phyloP scores from a whole-genome alignment of 1,140 invertebrate genomes.

The Drosophila fuyamai region DNA sequence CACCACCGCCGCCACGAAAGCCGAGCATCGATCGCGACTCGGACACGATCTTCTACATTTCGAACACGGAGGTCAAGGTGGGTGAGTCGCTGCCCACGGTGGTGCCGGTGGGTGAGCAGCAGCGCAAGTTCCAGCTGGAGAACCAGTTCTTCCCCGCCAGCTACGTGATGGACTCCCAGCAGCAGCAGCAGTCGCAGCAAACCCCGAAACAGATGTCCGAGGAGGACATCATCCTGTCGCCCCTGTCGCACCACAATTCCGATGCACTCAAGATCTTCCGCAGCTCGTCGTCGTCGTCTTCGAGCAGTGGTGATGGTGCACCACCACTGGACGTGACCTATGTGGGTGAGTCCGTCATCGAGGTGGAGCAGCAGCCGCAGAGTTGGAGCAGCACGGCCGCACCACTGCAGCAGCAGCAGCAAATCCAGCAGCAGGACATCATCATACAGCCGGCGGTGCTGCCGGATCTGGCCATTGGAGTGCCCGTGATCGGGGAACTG shows the following conservation, averaged over 20 bases:
- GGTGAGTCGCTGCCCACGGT: slow-evolving; percentile 75
- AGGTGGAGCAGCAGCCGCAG: slow-evolving; percentile 74
- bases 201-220: slow-evolving; percentile 21
- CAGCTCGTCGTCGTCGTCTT: slow-evolving; percentile 20
- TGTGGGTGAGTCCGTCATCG: slow-evolving; percentile 82
- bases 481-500: slow-evolving; percentile 82
- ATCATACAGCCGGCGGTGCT: slow-evolving; percentile 81
- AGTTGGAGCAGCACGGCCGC: slow-evolving; percentile 5
- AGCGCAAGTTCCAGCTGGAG: slow-evolving; percentile 72
- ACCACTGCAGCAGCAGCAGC: slow-evolving; percentile 38
- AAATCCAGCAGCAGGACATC: slow-evolving; percentile 66
- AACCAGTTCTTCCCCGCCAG: slow-evolving; percentile 83
- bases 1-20: slow-evolving; percentile 54
- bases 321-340: slow-evolving; percentile 81
- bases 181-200: slow-evolving; percentile 10
- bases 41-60: slow-evolving; percentile 84
- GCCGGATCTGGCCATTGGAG: slow-evolving; percentile 81
- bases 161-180: slow-evolving; percentile 58
- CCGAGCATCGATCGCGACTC: slow-evolving; percentile 77
- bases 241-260: slow-evolving; percentile 54
- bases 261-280: slow-evolving; percentile 78
- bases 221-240: slow-evolving; percentile 81
- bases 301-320: slow-evolving; percentile 46
- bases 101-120: slow-evolving; percentile 29
- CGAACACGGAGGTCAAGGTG: slow-evolving; percentile 84